Percentiles rank a stretch among this genome's conserved stretches.
These are phyloP conservation scores for Anoplophora glabripennis DNA, from an alignment of 1,140 invertebrate species.

Conservation along the genomic window DNA sequence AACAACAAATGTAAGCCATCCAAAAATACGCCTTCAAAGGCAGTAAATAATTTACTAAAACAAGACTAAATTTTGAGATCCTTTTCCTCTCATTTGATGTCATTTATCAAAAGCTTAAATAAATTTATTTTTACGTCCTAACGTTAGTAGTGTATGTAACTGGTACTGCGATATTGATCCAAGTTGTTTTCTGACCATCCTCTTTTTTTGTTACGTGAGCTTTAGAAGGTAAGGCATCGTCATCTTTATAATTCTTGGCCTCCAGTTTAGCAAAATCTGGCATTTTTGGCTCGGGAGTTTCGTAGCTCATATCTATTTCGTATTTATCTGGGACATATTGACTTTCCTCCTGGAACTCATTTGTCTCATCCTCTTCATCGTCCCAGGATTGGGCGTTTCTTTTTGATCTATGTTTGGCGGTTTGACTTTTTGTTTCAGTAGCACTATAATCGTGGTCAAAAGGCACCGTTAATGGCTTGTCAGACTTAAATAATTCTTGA, in stretches of 20 bases:
- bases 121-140: background rate
- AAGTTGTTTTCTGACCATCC: slow-evolving; percentile 3
- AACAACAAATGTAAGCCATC: background rate
- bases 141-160: background rate
- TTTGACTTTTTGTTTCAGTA: background rate
- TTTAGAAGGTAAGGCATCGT: slow-evolving; percentile 8
- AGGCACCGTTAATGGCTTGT: slow-evolving; percentile 10
- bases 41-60: slow-evolving; percentile 12
- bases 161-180: background rate
- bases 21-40: background rate
- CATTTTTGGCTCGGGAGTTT: slow-evolving; percentile 1
- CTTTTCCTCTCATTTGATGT: too few species aligned
- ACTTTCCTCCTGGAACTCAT: background rate
- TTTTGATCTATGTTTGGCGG: background rate
- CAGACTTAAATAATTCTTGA: slow-evolving; percentile 6
- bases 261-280: slow-evolving; percentile 6
- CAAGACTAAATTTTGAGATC: background rate
- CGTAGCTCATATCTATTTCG: background rate
- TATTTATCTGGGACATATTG: slow-evolving; percentile 11
- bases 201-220: slow-evolving; percentile 6
- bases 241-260: background rate
- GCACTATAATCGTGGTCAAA: slow-evolving; percentile 15
- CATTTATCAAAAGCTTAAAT: too few species aligned
- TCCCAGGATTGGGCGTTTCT: background rate
- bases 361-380: background rate